These are phyloP conservation scores for Drosophila insularis DNA, from an alignment of 1,140 invertebrate genomes.

Conservation along the genomic window DNA sequence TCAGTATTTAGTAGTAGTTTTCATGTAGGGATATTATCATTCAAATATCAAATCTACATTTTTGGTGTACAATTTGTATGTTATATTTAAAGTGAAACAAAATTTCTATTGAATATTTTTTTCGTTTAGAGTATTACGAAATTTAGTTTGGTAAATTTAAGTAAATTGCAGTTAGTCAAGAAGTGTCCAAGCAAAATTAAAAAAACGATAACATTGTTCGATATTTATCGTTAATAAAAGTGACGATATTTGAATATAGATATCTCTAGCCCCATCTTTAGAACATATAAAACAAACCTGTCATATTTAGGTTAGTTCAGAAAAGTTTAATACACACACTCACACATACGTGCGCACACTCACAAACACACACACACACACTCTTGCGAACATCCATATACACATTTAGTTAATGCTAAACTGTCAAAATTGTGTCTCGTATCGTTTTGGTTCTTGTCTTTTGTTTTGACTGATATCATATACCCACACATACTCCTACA, in stretches of 20 bases:
- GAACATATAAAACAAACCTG: background rate
- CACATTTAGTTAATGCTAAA: conserved; percentile 12
- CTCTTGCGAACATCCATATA: conserved; percentile 16
- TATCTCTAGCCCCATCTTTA: background rate
- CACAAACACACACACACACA: conserved; percentile 28
- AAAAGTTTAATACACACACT: background rate
- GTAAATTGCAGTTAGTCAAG: too few species aligned
- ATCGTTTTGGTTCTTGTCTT: conserved; percentile 48
- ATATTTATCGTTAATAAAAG: background rate
- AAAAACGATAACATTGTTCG: background rate
- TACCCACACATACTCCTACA: conserved; percentile 53
- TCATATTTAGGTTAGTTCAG: conserved; percentile 3
- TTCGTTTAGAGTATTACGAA: background rate
- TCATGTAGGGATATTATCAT: conserved; percentile 4
- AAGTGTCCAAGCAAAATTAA: background rate
- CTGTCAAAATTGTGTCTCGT: conserved; percentile 36
- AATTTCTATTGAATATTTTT: too few species aligned
- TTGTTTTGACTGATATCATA: conserved; percentile 45
- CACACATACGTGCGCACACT: background rate
- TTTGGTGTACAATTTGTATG: background rate
- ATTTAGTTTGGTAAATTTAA: background rate
- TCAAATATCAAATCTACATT: background rate
- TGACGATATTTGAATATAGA: conserved; percentile 2
- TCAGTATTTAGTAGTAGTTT: conserved; percentile 20
- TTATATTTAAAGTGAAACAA: too few species aligned